Conservation (phyloP, 1,140 invertebrate species). For the Psilanteris sp. region DNA sequence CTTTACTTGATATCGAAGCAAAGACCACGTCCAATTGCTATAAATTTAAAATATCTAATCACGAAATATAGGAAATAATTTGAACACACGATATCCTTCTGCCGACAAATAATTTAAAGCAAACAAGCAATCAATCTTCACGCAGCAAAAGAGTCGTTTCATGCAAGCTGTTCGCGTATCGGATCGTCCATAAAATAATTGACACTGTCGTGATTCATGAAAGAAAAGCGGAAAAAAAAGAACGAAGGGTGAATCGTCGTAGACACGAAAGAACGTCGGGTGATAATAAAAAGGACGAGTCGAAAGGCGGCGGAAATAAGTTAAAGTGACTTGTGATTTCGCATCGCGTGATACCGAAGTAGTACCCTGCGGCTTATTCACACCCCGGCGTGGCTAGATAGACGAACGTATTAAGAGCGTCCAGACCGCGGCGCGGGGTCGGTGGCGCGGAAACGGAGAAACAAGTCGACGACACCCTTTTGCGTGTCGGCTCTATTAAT, state of each 20-base stretch:
- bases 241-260: conserved; percentile 9
- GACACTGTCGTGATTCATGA: conserved; percentile 47
- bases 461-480: conserved; percentile 66
- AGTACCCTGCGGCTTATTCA: conserved; percentile 53
- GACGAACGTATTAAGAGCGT: conserved; percentile 52
- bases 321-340: conserved; percentile 66
- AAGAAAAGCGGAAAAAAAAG: conserved; percentile 15
- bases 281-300: conserved; percentile 34
- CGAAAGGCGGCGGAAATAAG: conserved; percentile 40
- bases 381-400: conserved; percentile 50
- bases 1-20: too few species aligned
- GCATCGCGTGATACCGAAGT: conserved; percentile 67
- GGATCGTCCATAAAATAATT: conserved; percentile 50
- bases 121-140: conserved; percentile 52
- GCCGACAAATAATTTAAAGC: conserved; percentile 18
- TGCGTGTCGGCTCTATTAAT: conserved; percentile 75
- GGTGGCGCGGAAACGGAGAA: conserved; percentile 30
- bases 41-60: too few species aligned
- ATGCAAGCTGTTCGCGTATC: conserved; percentile 9
- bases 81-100: too few species aligned
- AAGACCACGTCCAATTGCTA: too few species aligned
- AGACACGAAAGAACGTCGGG: conserved; percentile 13
- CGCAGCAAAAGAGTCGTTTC: conserved; percentile 8
- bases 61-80: too few species aligned
- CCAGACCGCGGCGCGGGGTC: conserved; percentile 18